Conservation (phyloP, 2,888 invertebrate genomes). For the Leptinotarsa rubiginosa region DNA sequence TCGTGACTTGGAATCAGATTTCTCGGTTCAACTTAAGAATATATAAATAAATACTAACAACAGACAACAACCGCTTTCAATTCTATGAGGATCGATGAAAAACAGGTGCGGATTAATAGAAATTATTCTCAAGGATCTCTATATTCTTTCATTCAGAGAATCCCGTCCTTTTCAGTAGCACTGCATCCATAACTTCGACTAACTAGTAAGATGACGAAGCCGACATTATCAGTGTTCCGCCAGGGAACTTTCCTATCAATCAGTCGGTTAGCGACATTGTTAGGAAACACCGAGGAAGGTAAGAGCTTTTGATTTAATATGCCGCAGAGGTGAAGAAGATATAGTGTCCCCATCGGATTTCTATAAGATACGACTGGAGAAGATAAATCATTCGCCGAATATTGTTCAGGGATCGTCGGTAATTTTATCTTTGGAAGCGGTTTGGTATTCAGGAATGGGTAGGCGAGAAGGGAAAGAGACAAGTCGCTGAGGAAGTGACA, state of each 20-base stretch:
- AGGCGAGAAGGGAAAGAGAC: background rate
- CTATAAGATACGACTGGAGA: background rate
- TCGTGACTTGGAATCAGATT: too few species aligned
- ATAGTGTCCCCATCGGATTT: background rate
- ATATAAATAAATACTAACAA: too few species aligned
- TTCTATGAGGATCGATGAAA: too few species aligned
- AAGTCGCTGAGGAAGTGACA: background rate
- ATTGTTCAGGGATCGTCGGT: conserved; percentile 3
- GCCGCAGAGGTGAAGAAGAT: conserved; percentile 13
- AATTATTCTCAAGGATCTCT: too few species aligned
- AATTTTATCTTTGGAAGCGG: background rate
- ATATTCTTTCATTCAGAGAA: background rate
- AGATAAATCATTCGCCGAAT: conserved; percentile 16
- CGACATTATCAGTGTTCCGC: conserved; percentile 24
- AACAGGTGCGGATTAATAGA: too few species aligned
- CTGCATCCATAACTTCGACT: conserved; percentile 16
- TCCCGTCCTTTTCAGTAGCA: background rate
- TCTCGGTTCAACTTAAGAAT: too few species aligned
- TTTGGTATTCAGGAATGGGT: conserved; percentile 19
- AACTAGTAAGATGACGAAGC: background rate
- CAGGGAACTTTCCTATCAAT: conserved; percentile 6
- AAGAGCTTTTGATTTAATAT: conserved; percentile 11
- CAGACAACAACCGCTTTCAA: too few species aligned
- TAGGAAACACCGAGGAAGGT: background rate
- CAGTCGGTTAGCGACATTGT: conserved; percentile 9